Evolutionary conservation across 2,797 vertebrate species (phyloP).

Genomic region (Esox masquinongy): DNA sequence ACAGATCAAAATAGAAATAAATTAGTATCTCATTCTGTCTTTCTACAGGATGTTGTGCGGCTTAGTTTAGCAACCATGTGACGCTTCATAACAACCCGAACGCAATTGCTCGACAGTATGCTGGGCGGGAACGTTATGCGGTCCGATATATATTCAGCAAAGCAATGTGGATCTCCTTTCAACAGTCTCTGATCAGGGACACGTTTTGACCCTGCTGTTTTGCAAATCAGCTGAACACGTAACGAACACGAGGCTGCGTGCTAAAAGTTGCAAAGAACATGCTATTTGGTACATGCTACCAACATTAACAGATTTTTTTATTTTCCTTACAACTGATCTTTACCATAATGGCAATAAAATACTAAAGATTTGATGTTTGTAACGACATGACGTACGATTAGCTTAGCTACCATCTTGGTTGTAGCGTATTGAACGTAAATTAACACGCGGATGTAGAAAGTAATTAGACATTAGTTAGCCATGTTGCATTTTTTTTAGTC

Average conservation of each 20-base stretch:
- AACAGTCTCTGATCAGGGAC: background rate
- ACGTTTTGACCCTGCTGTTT: background rate
- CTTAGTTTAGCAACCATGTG: no score
- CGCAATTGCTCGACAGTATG: no score
- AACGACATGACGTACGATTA: background rate
- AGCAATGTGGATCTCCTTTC: no score
- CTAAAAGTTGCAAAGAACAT: background rate
- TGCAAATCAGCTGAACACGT: background rate
- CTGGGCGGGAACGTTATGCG: no score
- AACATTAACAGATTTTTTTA: background rate
- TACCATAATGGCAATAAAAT: background rate
- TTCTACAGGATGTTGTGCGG: no score
- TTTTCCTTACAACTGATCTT: background rate
- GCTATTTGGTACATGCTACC: background rate
- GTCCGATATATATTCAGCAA: no score
- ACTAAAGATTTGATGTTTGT: background rate
- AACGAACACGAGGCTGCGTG: background rate
- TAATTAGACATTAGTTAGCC: background rate
- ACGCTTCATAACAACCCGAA: no score
- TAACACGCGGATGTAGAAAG: background rate
- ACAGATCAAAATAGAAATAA: no score
- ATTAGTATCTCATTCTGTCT: no score
- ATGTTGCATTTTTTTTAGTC: no score
- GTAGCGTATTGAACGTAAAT: no score
- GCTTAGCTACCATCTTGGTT: no score